Base-by-base conservation (phyloP, 2,113 vertebrate genomes). In the Anas platyrhynchos region DNA sequence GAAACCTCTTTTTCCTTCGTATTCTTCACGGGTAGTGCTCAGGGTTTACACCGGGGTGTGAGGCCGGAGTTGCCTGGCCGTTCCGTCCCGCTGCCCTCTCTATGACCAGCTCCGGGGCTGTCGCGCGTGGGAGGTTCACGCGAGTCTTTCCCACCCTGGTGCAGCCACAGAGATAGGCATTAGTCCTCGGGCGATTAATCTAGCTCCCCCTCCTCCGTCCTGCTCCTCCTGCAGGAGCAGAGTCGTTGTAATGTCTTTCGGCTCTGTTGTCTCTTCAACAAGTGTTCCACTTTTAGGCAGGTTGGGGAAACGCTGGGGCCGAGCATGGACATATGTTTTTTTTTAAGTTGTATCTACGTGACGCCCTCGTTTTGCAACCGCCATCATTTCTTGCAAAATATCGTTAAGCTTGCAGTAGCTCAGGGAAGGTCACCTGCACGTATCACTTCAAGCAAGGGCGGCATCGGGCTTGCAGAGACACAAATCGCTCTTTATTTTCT, bases 121-220 rank as follows among this genome's bases (percentile, higher is more conserved):
- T 50, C 48, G 21, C 48, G 10, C 15, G 23, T 3, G 43, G 27
- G 6, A 2, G 31, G 32, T 26, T 41, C 14, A 15, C 7, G 6
- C 1, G 11, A 29, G 8, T 4, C 10, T 32, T 3, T 3, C 10
- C 26, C 0, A 2, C 5, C 32, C 2, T 8, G 16, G 16, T 20
- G n/a, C 23, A 32, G 32, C 0, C 29, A 1, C 8, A 3, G 27
- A 59, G 43, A 36, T 0, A 5, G 0, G 2, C 13, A 34, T 38
- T 7, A 1, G 10, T 7, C 31, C 21, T 6, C 50, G 3, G 6
- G 4, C 2, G 9, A 52, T 7, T 17, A 44, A 41, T 9, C 4
- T 5, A 5, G 25, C 25, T 7, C 2, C 11, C 7, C 6, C 23
- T 2, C 6, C 4, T 54, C 26, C 26, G 29, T 11, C 21, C 21